Evolutionary conservation across 2,113 vertebrate genomes (phyloP).

Genomic region (Pachyramphus minor): DNA sequence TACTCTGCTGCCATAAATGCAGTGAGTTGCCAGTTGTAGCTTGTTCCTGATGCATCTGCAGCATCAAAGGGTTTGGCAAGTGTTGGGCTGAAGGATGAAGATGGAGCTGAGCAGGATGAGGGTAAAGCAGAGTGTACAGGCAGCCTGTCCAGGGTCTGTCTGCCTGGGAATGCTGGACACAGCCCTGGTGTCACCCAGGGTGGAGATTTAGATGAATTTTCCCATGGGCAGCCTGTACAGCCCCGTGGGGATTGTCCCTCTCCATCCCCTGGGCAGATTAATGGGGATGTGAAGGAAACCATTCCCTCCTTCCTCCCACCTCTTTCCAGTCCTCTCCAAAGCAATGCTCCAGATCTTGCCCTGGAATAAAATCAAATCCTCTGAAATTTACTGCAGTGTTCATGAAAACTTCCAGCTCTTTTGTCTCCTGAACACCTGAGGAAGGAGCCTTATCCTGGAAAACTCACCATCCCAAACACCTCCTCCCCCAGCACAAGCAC

Average conservation of each 20-base stretch:
- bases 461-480: not conserved
- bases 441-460: not conserved
- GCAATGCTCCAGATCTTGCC: not conserved
- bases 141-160: not conserved
- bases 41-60: not conserved
- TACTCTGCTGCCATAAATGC: not conserved
- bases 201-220: not conserved
- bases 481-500: not conserved
- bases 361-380: not conserved
- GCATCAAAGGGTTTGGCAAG: not conserved
- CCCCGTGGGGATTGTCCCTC: fast-evolving
- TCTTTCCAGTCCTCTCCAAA: not conserved
- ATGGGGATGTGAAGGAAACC: not conserved
- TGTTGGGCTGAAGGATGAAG: not conserved
- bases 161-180: not conserved
- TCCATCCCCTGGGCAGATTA: not conserved
- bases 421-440: not conserved
- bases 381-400: not conserved
- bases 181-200: not conserved
- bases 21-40: not conserved
- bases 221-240: not conserved
- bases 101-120: not conserved
- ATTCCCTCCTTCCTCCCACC: not conserved
- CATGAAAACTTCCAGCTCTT: not conserved
- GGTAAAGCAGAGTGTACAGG: not conserved